These are phyloP conservation scores for Lamellibrachia luymesi DNA, from an alignment of 1,140 invertebrate genomes.

Conservation along the genomic window DNA sequence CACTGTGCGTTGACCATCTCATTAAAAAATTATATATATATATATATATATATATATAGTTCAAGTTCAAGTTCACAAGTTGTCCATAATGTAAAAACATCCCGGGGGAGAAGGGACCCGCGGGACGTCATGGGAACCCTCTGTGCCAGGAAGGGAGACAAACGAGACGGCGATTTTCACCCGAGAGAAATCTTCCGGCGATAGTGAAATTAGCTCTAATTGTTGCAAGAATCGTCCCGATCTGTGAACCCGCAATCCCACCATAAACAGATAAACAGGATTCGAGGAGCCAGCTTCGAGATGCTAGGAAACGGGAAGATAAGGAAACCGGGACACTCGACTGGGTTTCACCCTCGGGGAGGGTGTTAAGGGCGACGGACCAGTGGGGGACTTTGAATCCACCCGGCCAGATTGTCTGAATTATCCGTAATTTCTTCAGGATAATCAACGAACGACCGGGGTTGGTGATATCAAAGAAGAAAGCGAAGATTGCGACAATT, in stretches of 20 bases:
- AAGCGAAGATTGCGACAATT: background rate
- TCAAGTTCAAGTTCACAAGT: background rate
- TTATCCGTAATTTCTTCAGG: background rate
- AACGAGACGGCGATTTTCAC: background rate
- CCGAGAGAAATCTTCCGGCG: background rate
- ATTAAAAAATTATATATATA: too few relatives aligned
- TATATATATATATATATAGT: too few relatives aligned
- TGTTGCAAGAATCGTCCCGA: background rate
- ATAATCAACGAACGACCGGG: background rate
- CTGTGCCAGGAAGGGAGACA: background rate
- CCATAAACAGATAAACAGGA: background rate
- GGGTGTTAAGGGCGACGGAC: background rate
- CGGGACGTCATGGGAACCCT: background rate
- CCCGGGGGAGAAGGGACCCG: background rate
- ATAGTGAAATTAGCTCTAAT: constrained; percentile 2
- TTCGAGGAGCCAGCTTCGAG: background rate
- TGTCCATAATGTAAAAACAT: background rate
- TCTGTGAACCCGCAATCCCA: background rate
- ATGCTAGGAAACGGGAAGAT: background rate
- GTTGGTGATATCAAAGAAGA: background rate
- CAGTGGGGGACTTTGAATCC: background rate
- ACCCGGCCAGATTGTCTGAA: background rate
- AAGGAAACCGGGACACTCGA: background rate
- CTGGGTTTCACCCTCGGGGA: background rate
- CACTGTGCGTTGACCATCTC: too few relatives aligned